These are phyloP conservation scores for Recurvirostra avosetta DNA, from an alignment of 2,113 vertebrate genomes.

Conservation along the genomic window DNA sequence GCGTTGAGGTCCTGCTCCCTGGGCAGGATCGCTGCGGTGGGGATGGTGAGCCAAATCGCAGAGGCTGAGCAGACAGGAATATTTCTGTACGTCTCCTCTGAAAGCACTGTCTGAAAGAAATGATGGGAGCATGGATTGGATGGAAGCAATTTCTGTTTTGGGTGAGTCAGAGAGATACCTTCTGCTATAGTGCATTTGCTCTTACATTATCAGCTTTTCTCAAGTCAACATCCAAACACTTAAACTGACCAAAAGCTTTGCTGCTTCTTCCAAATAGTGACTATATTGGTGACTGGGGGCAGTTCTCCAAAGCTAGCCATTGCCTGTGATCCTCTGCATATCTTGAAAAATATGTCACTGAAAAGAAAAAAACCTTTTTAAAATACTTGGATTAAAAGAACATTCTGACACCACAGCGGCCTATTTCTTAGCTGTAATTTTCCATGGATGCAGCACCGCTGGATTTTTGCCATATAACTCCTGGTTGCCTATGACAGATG, in stretches of 20 bases:
- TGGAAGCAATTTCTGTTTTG: neutral
- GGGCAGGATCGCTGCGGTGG: accelerated
- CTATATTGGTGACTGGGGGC: neutral
- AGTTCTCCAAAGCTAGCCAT: neutral
- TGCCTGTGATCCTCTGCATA: neutral
- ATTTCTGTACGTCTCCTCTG: neutral
- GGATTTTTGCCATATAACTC: neutral
- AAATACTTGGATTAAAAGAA: slow-evolving; percentile 12
- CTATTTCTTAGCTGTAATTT: slow-evolving; percentile 29
- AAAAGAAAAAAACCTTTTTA: neutral
- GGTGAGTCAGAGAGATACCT: neutral
- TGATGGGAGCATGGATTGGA: neutral
- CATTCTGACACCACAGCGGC: neutral
- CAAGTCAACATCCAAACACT: neutral
- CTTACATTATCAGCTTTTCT: neutral
- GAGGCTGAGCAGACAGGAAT: neutral
- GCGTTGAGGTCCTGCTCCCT: neutral
- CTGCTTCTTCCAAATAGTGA: neutral
- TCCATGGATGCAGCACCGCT: neutral
- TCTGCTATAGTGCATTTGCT: neutral
- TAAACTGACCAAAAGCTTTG: neutral
- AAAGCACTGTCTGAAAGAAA: neutral
- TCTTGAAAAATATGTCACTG: slow-evolving; percentile 15
- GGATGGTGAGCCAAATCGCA: accelerated
- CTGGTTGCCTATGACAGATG: neutral